Evolutionary conservation across 2,888 invertebrate genomes (phyloP).

Genomic region (Agrilus mali): DNA sequence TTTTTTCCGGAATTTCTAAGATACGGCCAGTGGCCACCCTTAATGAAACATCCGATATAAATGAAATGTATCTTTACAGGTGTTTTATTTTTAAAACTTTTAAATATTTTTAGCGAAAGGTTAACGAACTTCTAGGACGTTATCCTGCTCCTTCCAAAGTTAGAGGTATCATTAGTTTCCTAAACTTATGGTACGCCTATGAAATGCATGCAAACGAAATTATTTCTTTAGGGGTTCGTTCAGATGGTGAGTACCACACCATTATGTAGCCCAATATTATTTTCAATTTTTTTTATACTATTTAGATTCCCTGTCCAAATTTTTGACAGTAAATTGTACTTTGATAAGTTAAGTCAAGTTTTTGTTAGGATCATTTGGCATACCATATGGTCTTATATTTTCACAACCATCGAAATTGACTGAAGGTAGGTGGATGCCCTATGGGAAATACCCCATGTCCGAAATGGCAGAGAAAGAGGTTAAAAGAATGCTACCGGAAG

Average conservation of each 20-base stretch:
- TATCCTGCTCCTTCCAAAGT: slow-evolving; percentile 24
- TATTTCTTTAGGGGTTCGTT: slow-evolving; percentile 40
- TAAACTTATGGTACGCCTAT: slow-evolving; percentile 39
- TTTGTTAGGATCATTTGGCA: slow-evolving; percentile 39
- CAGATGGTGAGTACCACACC: slow-evolving; percentile 34
- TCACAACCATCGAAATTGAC: slow-evolving; percentile 41
- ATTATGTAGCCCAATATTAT: too few species aligned
- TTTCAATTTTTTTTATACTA: too few species aligned
- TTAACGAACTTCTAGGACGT: slow-evolving; percentile 16
- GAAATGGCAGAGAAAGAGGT: slow-evolving; percentile 10
- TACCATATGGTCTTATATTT: slow-evolving; percentile 40
- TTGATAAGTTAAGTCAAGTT: slow-evolving; percentile 1
- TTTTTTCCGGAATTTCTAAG: too few species aligned
- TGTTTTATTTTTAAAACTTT: slow-evolving; percentile 3
- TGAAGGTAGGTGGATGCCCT: slow-evolving; percentile 36
- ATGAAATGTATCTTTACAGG: too few species aligned
- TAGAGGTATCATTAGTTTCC: slow-evolving; percentile 34
- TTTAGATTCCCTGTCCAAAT: not conserved
- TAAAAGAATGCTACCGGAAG: not conserved
- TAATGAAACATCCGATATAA: too few species aligned
- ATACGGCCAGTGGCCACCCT: too few species aligned
- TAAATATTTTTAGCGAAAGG: slow-evolving; percentile 2
- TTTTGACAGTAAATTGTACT: not conserved
- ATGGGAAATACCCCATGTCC: slow-evolving; percentile 19
- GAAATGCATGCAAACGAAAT: slow-evolving; percentile 29